phyloP scores from a whole-genome alignment of 92 coral and sea anemone genomes.

The Palythoa caribaeorum region DNA sequence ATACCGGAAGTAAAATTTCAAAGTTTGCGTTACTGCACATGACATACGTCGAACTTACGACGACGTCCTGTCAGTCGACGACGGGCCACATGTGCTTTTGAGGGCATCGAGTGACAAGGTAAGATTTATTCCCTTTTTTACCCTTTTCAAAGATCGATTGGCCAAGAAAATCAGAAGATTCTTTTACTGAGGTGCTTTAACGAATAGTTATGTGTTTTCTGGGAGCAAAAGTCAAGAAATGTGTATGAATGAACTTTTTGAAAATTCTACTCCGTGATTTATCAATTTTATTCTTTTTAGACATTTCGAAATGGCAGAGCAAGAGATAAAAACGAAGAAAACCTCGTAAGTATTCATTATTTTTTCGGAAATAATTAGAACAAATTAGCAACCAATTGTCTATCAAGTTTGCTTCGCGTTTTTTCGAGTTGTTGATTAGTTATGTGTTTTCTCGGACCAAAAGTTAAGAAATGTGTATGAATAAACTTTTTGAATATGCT shows the following conservation, averaged over 20 bases:
- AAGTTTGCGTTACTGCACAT: constrained; percentile 5
- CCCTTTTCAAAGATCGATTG: constrained; percentile 14
- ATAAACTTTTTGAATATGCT: constrained; percentile 13
- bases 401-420: background rate
- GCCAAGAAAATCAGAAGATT: constrained; percentile 25
- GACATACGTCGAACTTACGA: background rate
- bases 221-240: background rate
- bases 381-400: background rate
- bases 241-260: constrained; percentile 10
- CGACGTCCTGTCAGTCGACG: background rate
- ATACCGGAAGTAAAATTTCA: background rate
- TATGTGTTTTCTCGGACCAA: constrained; percentile 5
- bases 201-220: constrained; percentile 11
- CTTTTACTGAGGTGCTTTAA: constrained; percentile 21
- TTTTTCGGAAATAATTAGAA: constrained; percentile 12
- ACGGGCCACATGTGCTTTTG: constrained; percentile 12
- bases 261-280: constrained; percentile 3
- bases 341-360: background rate
- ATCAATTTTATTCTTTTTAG: constrained; percentile 19
- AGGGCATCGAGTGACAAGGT: constrained; percentile 17
- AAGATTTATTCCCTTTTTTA: constrained; percentile 16
- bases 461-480: constrained; percentile 8
- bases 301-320: background rate
- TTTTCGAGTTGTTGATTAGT: background rate
- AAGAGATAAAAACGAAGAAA: background rate